Base-by-base conservation (phyloP, 2,888 invertebrate species). In the Caenorhabditis plicata region DNA sequence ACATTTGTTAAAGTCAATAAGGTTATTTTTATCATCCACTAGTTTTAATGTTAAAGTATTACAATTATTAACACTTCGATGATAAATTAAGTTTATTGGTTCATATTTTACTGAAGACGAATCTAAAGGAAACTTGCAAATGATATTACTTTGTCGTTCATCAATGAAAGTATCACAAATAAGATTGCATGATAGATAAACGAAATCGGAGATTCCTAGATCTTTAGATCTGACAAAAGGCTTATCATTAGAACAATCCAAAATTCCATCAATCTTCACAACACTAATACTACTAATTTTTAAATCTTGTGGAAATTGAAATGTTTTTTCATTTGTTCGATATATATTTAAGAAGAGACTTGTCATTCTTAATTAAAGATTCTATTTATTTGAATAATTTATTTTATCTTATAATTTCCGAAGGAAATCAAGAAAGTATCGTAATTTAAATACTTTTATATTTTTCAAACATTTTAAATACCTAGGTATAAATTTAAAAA, bases 301-400 rank as follows among this genome's bases (percentile, higher is more conserved):
- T 13, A 46, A 46, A 46, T 31, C 33, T 40, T 46, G 41, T 17
- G 41, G 38, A 43, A 54, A 49, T 33, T 48, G 36, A 49, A 55
- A 55, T 31, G 54, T 48, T 29, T 54, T 54, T 38, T 54, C 54
- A 54, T 54, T 54, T 20, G 26, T 48, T 35, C 27, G n/a, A 39
- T 42, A 40, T 5, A 50, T 2, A 43, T 50, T 43, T 1, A 50
- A n/a, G 13, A 52, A 52, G 11, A 52, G 40, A n/a, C n/a, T 25
- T 25, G 15, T 19, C 23, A 26, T 35, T 35, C 43, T 17, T 45
- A 38, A 38, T 38, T 39, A 22, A 47, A 22, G 13, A 41, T n/a
- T n/a, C n/a, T n/a, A n/a, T n/a, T n/a, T n/a, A n/a, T n/a, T n/a
- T n/a, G n/a, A n/a, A n/a, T n/a, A n/a, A n/a, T n/a, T n/a, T n/a